These are phyloP conservation scores for Daboia siamensis DNA, from an alignment of 2,113 vertebrate species.

Conservation along the genomic window DNA sequence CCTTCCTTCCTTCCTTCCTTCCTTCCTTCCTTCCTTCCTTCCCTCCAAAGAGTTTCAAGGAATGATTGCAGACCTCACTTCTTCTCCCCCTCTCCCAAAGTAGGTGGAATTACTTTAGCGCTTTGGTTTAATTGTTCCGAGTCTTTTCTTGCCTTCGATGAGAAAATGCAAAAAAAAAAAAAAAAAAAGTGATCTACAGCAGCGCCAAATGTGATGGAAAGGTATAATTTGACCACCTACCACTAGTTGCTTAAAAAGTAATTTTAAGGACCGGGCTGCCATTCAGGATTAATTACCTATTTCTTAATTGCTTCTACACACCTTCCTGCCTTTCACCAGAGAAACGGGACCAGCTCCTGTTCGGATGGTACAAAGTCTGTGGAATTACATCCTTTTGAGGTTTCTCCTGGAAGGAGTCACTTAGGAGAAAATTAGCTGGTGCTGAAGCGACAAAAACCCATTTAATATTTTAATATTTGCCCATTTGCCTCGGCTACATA, in stretches of 20 bases:
- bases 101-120: constrained; percentile 61
- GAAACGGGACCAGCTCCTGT: background rate
- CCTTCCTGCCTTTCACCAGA: background rate
- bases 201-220: constrained; percentile 64
- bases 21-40: background rate
- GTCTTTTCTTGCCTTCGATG: constrained; percentile 53
- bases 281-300: constrained; percentile 61
- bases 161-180: constrained; percentile 46
- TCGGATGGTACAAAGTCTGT: fast-evolving
- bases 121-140: constrained; percentile 65
- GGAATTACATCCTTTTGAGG: background rate
- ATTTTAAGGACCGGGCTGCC: constrained; percentile 53
- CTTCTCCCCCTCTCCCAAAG: background rate
- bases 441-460: background rate
- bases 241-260: constrained; percentile 57
- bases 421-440: background rate
- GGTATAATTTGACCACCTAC: constrained; percentile 73
- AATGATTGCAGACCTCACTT: background rate
- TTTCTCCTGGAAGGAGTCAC: background rate
- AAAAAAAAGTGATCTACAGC: constrained; percentile 46
- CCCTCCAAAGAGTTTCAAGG: constrained; percentile 21
- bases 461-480: background rate
- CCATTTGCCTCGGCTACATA: constrained; percentile 24
- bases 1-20: background rate
- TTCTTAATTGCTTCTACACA: background rate